A percentile compares a stretch with the other conserved stretches of the same genome.
phyloP scores from a whole-genome alignment of 2,888 invertebrate species.

The Limulus polyphemus region DNA sequence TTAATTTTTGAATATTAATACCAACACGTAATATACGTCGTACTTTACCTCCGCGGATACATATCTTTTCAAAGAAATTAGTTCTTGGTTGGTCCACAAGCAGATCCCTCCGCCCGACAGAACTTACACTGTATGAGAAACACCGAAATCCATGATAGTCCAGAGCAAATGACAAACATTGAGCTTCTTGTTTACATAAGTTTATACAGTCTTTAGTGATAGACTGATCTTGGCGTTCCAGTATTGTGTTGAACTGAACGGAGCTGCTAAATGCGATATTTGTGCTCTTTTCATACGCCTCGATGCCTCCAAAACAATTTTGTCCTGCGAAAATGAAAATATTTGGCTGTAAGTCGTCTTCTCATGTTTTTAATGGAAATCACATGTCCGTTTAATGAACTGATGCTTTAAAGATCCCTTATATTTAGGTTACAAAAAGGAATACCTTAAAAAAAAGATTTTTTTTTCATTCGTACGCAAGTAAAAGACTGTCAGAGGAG shows the following conservation, averaged over 20 bases:
- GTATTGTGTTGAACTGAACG: slow-evolving; percentile 34
- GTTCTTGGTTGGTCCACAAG: slow-evolving; percentile 32
- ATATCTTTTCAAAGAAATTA: slow-evolving; percentile 39
- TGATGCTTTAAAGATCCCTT: no score
- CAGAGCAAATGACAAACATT: slow-evolving; percentile 25
- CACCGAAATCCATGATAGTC: slow-evolving; percentile 38
- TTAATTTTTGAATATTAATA: no score
- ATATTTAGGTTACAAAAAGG: no score
- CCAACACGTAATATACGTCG: no score
- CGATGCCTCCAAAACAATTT: slow-evolving; percentile 39
- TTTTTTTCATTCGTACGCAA: no score
- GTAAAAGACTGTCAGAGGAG: no score
- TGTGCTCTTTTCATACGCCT: slow-evolving; percentile 39
- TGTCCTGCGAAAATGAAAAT: slow-evolving; percentile 8
- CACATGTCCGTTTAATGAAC: no score
- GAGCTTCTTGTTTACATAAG: slow-evolving; percentile 33
- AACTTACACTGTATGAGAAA: slow-evolving; percentile 35
- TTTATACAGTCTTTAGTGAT: slow-evolving; percentile 39
- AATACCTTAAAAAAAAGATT: no score
- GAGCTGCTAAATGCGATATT: slow-evolving; percentile 31
- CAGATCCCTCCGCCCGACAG: slow-evolving; percentile 33
- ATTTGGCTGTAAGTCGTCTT: no score
- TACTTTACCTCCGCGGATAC: slow-evolving; percentile 35
- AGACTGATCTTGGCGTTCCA: slow-evolving; percentile 36
- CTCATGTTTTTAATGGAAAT: no score